These are phyloP conservation scores for Drosophila buzzatii DNA, from an alignment of 2,888 invertebrate species.

Conservation along the genomic window DNA sequence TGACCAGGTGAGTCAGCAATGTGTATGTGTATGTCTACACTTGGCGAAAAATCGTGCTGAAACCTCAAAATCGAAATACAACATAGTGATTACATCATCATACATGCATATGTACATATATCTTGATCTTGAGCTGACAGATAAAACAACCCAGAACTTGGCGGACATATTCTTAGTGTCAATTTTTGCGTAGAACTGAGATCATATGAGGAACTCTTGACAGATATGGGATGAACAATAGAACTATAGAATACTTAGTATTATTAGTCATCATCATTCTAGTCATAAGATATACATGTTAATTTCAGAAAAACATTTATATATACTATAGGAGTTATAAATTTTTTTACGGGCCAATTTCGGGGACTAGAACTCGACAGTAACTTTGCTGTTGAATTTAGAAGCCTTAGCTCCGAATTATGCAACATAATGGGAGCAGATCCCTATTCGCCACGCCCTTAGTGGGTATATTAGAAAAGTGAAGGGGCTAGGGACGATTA, in stretches of 20 bases:
- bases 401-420: too few relatives aligned
- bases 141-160: not conserved
- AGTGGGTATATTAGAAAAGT: too few relatives aligned
- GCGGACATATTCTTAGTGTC: not conserved
- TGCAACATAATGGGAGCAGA: too few relatives aligned
- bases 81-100: not conserved
- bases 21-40: not conserved
- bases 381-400: too few relatives aligned
- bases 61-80: not conserved
- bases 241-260: too few relatives aligned
- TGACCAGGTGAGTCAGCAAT: constrained; percentile 78
- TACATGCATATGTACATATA: too few relatives aligned
- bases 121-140: too few relatives aligned
- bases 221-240: not conserved
- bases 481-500: too few relatives aligned
- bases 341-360: not conserved
- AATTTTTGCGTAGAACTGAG: not conserved
- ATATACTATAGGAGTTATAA: not conserved
- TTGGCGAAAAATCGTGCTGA: not conserved
- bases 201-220: too few relatives aligned
- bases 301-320: not conserved
- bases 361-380: too few relatives aligned
- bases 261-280: not conserved
- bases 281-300: not conserved
- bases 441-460: too few relatives aligned